Evolutionary conservation across 64 coral and sea anemone species (phyloP).

Genomic region (Dendrophyllia cribrosa): DNA sequence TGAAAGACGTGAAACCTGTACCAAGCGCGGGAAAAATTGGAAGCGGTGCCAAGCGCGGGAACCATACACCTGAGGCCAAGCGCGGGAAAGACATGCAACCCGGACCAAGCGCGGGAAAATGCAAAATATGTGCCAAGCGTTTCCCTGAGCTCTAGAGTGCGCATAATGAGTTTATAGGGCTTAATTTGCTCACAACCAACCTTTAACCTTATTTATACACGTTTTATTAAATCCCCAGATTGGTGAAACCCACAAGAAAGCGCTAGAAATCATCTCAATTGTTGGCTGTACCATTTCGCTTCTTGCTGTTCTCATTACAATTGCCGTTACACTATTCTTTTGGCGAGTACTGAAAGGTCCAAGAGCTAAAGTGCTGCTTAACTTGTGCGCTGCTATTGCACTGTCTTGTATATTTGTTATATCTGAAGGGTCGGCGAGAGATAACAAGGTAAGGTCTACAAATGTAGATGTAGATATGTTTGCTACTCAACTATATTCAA

Average conservation of each 20-base stretch:
- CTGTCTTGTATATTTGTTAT: constrained; percentile 67
- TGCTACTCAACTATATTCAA: no score
- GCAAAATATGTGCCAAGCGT: no score
- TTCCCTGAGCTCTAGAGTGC: no score
- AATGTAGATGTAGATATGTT: neutral
- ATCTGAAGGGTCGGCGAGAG: constrained; percentile 50
- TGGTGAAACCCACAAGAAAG: constrained; percentile 29
- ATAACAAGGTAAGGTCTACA: constrained; percentile 28
- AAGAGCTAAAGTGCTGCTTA: constrained; percentile 54
- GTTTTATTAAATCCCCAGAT: constrained; percentile 15
- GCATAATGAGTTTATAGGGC: no score
- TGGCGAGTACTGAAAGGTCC: constrained; percentile 55
- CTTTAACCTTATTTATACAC: no score
- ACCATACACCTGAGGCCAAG: no score
- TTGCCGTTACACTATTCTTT: constrained; percentile 57
- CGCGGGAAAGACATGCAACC: no score
- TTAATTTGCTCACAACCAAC: no score
- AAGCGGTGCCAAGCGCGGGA: no score
- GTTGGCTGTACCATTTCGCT: constrained; percentile 77
- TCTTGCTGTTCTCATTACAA: constrained; percentile 43
- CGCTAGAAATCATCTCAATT: constrained; percentile 63
- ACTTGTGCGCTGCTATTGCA: constrained; percentile 60
- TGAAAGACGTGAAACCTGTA: no score
- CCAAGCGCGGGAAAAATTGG: no score
- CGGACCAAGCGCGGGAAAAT: no score